Base-by-base conservation (phyloP, 1,140 invertebrate species). In the Drosophila mojavensis region DNA sequence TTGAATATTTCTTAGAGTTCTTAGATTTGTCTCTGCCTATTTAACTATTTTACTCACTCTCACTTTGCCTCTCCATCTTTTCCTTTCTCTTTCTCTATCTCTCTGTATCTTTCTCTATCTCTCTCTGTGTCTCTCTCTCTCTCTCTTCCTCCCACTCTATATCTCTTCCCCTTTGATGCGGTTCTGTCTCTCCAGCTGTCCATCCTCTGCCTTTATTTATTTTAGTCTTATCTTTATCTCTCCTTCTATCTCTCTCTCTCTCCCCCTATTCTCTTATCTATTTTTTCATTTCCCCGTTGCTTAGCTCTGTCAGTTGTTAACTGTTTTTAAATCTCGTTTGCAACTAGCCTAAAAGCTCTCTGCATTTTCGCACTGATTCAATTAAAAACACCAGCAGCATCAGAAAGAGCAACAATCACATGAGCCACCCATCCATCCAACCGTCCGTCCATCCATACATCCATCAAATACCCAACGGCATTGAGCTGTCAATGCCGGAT, bases 401-500 rank as follows among this genome's bases (percentile, higher is more conserved):
- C 24, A 3, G 11, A 24, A 51, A 9, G 17, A 51, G 26, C 50
- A 28, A 51, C 50, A 51, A 28, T 51, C 28, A 28, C 5, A 15
- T 51, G 24, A 51, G 24, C 5, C 51, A 51, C 53, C 36, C 53
- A 60, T 9, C 33, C 33, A 33, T 33, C 7, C 28, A 5, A 5
- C 5, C 28, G 6, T 30, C 28, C 28, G 6, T 30, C 28, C 33
- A 33, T 33, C 33, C 33, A 6, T 33, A 1, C 1, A 33, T 50
- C 45, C 11, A 66, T 76, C 61, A 61, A 63, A 73, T 77, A 76
- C 53, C 53, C 50, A 41, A 26, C 81, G 74, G 41, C 81, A 84
- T 78, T 81, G 78, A 77, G 65, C 61, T 84, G 82, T 81, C 81
- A 81, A 64, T 64, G 56, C 53, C 59, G 45, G 33, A 47, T 17